Evolutionary conservation across 2,888 invertebrate genomes (phyloP), one percentile per base, ranked within the genome.

Genomic region (Nudaria mundana): DNA sequence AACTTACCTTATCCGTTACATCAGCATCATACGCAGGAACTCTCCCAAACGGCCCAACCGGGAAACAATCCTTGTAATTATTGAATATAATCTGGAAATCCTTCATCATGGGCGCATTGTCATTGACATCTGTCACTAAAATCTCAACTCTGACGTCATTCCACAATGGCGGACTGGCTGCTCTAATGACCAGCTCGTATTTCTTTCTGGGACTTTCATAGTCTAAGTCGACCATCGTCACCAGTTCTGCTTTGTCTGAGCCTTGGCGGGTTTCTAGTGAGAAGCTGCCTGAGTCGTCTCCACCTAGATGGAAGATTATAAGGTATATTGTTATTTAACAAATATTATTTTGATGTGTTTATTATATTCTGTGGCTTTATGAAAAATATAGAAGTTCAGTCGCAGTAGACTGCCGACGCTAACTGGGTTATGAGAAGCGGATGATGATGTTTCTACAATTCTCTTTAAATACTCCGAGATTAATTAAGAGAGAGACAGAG

Each of bases 21-120:
- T 98, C 98, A 7, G 97, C 98, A 79, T 99, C 98, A 66, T 92
- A 94, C 0, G 98, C 98, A 0, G 98, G 98, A 20, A 98, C 95
- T 40, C 92, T 91, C 0, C 98, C 98, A 63, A 98, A 95, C 0
- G 96, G 93, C 0, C 95, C 95, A n/a, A 94, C 94, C 0, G 98
- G 98, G 71, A 98, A 98, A 66, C 96, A 95, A 63, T 97, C 96
- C 56, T 94, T 94, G 76, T 95, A 98, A 69, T 98, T 98, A 81
- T 98, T 98, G 80, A 98, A 97, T 34, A 99, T 94, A 0, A 99
- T 94, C 65, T 94, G 92, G 67, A 99, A 99, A 71, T 99, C 97
- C 59, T 95, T 94, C 60, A 99, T 85, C 55, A 94, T 90, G 0
- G 99, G 99, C 0, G 96, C 95, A 71, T 99, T 98, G 71, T 99